Conservation (phyloP, 2,113 vertebrate genomes). For the Colossoma macropomum region DNA sequence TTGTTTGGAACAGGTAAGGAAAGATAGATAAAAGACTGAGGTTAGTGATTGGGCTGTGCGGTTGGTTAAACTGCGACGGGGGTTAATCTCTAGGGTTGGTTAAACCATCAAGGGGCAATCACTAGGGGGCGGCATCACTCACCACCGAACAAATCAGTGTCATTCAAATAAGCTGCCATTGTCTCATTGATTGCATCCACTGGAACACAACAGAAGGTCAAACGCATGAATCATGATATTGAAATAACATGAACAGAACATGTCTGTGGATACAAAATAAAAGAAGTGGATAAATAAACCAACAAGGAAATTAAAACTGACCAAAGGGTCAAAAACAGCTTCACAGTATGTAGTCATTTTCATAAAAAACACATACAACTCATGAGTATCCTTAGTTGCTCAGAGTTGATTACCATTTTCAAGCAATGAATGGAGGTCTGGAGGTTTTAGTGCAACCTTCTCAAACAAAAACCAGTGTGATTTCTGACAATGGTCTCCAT, state of each 20-base stretch:
- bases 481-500: conserved; percentile 30
- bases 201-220: conserved; percentile 96
- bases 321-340: background rate
- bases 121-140: conserved; percentile 91
- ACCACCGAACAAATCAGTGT: conserved; percentile 99
- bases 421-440: conserved; percentile 25
- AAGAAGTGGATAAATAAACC: background rate
- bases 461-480: conserved; percentile 29
- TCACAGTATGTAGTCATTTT: background rate
- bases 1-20: conserved; percentile 30
- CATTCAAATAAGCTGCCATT: conserved; percentile 98
- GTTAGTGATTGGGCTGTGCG: conserved; percentile 82
- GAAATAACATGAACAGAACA: conserved; percentile 22
- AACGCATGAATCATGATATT: conserved; percentile 71
- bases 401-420: background rate
- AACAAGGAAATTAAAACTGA: background rate
- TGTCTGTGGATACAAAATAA: conserved; percentile 34
- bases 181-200: conserved; percentile 99
- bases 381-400: conserved; percentile 21
- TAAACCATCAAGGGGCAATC: conserved; percentile 70
- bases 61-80: conserved; percentile 64
- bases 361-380: background rate
- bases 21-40: conserved; percentile 25
- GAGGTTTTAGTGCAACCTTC: conserved; percentile 17
- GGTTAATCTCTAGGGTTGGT: conserved; percentile 75